These are phyloP conservation scores for Ibycter americanus DNA, from an alignment of 2,797 vertebrate species.

Conservation along the genomic window DNA sequence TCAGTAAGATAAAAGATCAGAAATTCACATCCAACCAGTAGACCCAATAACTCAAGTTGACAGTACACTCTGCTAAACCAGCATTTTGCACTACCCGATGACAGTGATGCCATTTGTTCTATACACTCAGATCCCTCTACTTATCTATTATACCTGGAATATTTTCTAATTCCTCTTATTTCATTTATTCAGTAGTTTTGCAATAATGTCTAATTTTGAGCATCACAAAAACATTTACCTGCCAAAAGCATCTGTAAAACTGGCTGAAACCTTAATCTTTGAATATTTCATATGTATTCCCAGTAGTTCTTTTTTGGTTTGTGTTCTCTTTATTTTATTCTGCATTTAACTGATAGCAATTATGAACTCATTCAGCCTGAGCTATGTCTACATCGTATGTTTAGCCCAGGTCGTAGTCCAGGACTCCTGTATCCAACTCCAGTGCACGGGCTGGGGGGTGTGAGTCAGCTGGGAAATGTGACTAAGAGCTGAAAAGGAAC, in stretches of 20 bases:
- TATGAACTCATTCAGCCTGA: neutral
- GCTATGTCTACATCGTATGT: neutral
- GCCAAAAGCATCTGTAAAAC: neutral
- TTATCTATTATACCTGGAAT: neutral
- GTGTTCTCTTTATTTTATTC: neutral
- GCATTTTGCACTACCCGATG: neutral
- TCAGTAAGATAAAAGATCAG: neutral
- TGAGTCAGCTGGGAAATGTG: neutral
- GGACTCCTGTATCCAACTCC: neutral
- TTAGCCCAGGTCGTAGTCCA: neutral
- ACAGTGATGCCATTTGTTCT: neutral
- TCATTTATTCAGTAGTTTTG: neutral
- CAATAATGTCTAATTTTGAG: neutral
- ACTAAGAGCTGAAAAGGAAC: neutral
- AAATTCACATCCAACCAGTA: neutral
- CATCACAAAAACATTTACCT: neutral
- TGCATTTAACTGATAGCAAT: neutral
- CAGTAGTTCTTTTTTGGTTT: neutral
- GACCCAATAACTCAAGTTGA: neutral
- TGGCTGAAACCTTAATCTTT: neutral
- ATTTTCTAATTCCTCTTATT: neutral
- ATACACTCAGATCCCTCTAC: neutral
- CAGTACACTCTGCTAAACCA: neutral
- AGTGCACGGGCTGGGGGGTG: neutral
- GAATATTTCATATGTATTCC: neutral